Conservation (phyloP, 1,140 invertebrate species). For the Dufourea novaeangliae region DNA sequence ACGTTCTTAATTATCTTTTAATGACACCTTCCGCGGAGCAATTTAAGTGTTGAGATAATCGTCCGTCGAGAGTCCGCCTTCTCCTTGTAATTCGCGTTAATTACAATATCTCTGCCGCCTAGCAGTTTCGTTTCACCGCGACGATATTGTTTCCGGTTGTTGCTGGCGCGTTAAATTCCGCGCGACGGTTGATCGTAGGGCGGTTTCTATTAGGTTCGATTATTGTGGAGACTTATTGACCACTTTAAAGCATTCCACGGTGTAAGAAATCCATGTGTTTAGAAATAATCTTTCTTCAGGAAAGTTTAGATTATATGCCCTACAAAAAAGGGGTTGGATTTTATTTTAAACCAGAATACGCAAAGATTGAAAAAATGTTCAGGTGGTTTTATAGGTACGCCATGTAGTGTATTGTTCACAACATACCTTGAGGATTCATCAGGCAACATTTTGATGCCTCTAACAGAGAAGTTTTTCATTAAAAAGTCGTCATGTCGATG, state of each 20-base stretch:
- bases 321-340: too few relatives aligned
- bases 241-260: not conserved
- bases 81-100: slow-evolving; percentile 30
- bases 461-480: too few relatives aligned
- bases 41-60: slow-evolving; percentile 48
- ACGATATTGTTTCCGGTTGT: not conserved
- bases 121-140: not conserved
- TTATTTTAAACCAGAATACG: too few relatives aligned
- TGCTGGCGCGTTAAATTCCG: not conserved
- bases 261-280: slow-evolving; percentile 4
- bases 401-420: too few relatives aligned
- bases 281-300: too few relatives aligned
- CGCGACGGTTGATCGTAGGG: not conserved
- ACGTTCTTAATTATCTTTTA: slow-evolving; percentile 57
- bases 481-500: too few relatives aligned
- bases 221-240: not conserved
- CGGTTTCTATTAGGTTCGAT: not conserved
- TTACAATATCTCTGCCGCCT: slow-evolving; percentile 3
- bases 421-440: too few relatives aligned
- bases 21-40: slow-evolving; percentile 18
- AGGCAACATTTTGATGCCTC: too few relatives aligned
- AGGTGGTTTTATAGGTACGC: too few relatives aligned
- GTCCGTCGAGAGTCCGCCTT: not conserved
- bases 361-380: too few relatives aligned
- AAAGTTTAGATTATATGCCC: too few relatives aligned